A percentile compares a stretch with the other conserved stretches of the same genome.
Conservation (phyloP, 2,888 invertebrate genomes). For the Dryobotodes eremita region DNA sequence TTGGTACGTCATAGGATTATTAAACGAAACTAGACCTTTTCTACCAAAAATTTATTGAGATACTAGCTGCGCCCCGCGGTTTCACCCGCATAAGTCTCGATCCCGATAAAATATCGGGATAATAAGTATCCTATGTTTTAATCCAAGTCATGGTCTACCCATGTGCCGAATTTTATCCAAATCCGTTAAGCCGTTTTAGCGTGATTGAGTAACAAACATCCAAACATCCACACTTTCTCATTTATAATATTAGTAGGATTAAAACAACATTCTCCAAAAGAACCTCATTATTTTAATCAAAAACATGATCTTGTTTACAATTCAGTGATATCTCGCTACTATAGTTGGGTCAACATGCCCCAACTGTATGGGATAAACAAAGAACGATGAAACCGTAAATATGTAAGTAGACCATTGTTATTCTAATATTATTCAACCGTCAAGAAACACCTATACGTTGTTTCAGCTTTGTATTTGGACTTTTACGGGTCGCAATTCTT, state of each 20-base stretch:
- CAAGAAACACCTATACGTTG: neutral
- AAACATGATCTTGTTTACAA: neutral
- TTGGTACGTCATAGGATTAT: neutral
- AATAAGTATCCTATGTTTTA: too few relatives aligned
- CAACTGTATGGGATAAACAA: constrained; percentile 12
- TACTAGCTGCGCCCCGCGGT: too few relatives aligned
- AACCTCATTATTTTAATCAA: neutral
- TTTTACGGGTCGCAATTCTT: neutral
- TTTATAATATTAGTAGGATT: too few relatives aligned
- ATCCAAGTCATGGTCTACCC: too few relatives aligned
- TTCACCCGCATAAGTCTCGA: too few relatives aligned
- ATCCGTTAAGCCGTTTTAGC: too few relatives aligned
- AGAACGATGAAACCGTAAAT: constrained; percentile 9
- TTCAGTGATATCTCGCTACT: neutral
- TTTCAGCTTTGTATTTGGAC: neutral
- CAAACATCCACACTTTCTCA: too few relatives aligned
- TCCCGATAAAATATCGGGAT: too few relatives aligned
- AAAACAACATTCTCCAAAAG: neutral
- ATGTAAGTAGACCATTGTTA: constrained; percentile 15
- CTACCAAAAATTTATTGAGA: too few relatives aligned
- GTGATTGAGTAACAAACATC: too few relatives aligned
- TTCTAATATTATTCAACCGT: constrained; percentile 17
- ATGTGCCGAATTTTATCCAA: too few relatives aligned
- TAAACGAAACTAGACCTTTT: neutral
- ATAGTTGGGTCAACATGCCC: neutral